Evolutionary conservation across 2,797 vertebrate genomes (phyloP), one percentile per base, ranked within the genome.

Genomic region (Natrix natrix): DNA sequence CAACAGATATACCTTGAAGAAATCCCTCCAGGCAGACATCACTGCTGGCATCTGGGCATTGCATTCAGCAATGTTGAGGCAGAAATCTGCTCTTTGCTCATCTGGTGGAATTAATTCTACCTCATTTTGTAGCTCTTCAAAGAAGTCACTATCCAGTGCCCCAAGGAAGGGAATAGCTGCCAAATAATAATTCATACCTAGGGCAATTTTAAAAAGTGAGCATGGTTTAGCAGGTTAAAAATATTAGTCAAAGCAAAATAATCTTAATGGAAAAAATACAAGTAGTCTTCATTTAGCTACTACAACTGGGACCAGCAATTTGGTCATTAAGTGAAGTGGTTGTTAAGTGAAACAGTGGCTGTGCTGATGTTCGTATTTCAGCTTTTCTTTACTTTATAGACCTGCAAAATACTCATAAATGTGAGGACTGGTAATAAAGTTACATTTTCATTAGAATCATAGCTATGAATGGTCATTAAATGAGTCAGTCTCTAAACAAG

Each of bases 131-230:
- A 96, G 95, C 28, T 96, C 91, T 91, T 97, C 98, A 37, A 98
- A 93, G 12, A 99, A 90, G 4, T 98, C 98, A 57, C 98, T 97
- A 90, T 98, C 97, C 66, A 98, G 95, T 0, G 98, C 98, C 74
- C 98, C 98, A 94, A 99, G 97, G 96, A 99, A 99, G 1, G 99
- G 98, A 66, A 99, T 92, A 13, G 94, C 94, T 54, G 98, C 89
- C 83, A 97, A 89, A 92, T 98, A 98, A 96, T 99, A 99, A 97
- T 98, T 99, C 86, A 98, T 94, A 97, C 98, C 99, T 99, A 5
- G 1, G 92, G 2, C 1, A 93, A 17, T 89, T 66, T 5, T 24
- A 88, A 95, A 11, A 91, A 89, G 63, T 52, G 4, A 88, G 4
- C 0, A 3, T 86, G 6, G 10, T 86, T 86, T 90, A 88, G 61